These are phyloP conservation scores for Pteromalus puparum DNA, from an alignment of 1,140 invertebrate species.

Conservation along the genomic window DNA sequence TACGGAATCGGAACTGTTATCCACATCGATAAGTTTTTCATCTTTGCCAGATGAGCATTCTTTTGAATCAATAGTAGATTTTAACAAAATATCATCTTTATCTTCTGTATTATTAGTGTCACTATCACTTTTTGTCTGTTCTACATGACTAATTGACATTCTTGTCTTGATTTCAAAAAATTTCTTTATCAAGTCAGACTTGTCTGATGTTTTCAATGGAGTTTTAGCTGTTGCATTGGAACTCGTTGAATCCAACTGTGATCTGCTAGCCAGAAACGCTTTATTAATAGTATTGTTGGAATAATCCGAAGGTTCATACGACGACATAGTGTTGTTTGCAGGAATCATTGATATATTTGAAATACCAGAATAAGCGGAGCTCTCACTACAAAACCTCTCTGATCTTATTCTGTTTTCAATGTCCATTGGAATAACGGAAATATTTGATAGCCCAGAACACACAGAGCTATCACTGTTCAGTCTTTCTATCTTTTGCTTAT, in stretches of 20 bases:
- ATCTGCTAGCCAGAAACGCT: slow-evolving; percentile 58
- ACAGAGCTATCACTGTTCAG: slow-evolving; percentile 49
- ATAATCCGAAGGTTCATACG: slow-evolving; percentile 48
- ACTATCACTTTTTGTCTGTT: slow-evolving; percentile 24
- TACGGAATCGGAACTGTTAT: slow-evolving; percentile 61
- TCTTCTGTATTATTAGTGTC: slow-evolving; percentile 27
- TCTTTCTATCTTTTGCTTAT: slow-evolving; percentile 53
- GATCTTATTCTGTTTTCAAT: slow-evolving; percentile 20
- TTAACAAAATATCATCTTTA: slow-evolving; percentile 12
- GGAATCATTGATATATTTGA: slow-evolving; percentile 59
- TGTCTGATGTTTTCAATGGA: slow-evolving; percentile 32
- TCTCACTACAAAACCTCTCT: slow-evolving; percentile 41
- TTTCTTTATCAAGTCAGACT: slow-evolving; percentile 57
- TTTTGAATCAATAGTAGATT: not conserved
- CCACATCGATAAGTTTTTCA: slow-evolving; percentile 61
- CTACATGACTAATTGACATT: slow-evolving; percentile 43
- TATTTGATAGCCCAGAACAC: slow-evolving; percentile 50
- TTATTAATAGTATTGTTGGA: slow-evolving; percentile 60
- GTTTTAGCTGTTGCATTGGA: not conserved
- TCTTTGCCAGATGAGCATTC: slow-evolving; percentile 2
- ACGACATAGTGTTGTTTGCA: slow-evolving; percentile 52
- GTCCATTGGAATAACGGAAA: slow-evolving; percentile 45
- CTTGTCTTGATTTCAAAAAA: slow-evolving; percentile 57
- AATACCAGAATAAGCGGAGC: slow-evolving; percentile 44
- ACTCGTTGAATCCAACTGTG: not conserved